Evolutionary conservation across 2,888 invertebrate species (phyloP).

Genomic region (Lacanobia wlatinum): DNA sequence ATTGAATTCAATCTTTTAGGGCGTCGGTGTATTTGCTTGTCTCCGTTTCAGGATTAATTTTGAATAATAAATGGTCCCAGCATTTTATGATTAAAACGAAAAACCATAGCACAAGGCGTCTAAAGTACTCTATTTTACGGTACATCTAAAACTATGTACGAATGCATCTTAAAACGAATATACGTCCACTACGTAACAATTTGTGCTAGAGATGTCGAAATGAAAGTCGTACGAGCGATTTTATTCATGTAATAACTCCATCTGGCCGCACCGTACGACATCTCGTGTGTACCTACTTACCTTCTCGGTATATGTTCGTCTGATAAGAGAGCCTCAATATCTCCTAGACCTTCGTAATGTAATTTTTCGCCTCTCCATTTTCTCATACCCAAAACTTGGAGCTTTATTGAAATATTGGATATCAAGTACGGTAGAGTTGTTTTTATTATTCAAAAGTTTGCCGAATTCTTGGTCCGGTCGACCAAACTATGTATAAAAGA

Average conservation of each 20-base stretch:
- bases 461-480: slow-evolving; percentile 72
- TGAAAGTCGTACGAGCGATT: slow-evolving; percentile 57
- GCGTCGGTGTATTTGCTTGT: not conserved
- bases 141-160: slow-evolving; percentile 15
- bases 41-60: not conserved
- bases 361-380: slow-evolving; percentile 88
- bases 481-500: slow-evolving; percentile 74
- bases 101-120: not conserved
- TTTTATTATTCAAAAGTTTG: slow-evolving; percentile 86
- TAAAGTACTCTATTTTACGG: slow-evolving; percentile 14
- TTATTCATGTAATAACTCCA: slow-evolving; percentile 61
- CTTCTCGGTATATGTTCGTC: slow-evolving; percentile 69
- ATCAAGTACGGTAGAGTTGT: slow-evolving; percentile 87
- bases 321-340: slow-evolving; percentile 82
- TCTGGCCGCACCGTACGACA: slow-evolving; percentile 49
- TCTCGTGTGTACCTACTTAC: slow-evolving; percentile 58
- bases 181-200: slow-evolving; percentile 40
- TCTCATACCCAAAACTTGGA: slow-evolving; percentile 84
- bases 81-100: not conserved
- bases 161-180: slow-evolving; percentile 29
- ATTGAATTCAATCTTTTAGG: slow-evolving; percentile 15
- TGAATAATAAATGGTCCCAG: not conserved
- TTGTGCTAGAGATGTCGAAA: slow-evolving; percentile 53
- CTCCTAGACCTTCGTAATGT: slow-evolving; percentile 86
- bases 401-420: slow-evolving; percentile 90